Percentiles rank a stretch among this genome's conserved stretches.
These are phyloP conservation scores for Leptinotarsa defecta DNA, from an alignment of 1,140 invertebrate genomes.

Conservation along the genomic window DNA sequence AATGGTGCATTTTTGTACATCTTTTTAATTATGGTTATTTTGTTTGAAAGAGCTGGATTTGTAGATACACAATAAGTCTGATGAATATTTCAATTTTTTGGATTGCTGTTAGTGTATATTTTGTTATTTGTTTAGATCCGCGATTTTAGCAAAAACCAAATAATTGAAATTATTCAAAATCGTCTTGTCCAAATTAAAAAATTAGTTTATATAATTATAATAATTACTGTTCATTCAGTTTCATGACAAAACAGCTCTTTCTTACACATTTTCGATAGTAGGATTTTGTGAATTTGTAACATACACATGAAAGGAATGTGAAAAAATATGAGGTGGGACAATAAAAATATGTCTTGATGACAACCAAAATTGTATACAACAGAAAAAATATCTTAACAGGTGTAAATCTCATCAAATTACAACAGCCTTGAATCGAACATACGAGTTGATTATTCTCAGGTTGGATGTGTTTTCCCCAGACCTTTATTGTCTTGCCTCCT, in stretches of 20 bases:
- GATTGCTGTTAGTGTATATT: slow-evolving; percentile 8
- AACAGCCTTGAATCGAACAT: no score
- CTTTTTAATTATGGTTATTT: slow-evolving; percentile 44
- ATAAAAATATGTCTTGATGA: neutral
- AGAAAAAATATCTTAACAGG: no score
- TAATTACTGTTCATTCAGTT: neutral
- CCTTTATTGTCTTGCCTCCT: slow-evolving; percentile 2
- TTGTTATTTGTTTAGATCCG: slow-evolving; percentile 20
- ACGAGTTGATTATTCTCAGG: no score
- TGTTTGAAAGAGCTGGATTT: slow-evolving; percentile 23
- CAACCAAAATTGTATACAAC: neutral
- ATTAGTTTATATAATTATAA: neutral
- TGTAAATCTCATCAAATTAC: no score
- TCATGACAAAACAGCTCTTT: slow-evolving; percentile 26
- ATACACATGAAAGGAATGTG: neutral
- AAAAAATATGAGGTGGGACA: neutral
- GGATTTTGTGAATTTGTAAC: slow-evolving; percentile 8
- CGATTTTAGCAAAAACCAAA: slow-evolving; percentile 26
- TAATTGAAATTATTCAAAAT: slow-evolving; percentile 19
- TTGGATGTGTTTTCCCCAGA: neutral
- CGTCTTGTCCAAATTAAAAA: no score
- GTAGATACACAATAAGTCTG: neutral
- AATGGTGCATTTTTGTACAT: slow-evolving; percentile 52
- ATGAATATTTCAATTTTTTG: slow-evolving; percentile 1
- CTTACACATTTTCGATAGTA: slow-evolving; percentile 21